Conservation (phyloP, 1,140 invertebrate genomes). For the Onthophagus taurus region DNA sequence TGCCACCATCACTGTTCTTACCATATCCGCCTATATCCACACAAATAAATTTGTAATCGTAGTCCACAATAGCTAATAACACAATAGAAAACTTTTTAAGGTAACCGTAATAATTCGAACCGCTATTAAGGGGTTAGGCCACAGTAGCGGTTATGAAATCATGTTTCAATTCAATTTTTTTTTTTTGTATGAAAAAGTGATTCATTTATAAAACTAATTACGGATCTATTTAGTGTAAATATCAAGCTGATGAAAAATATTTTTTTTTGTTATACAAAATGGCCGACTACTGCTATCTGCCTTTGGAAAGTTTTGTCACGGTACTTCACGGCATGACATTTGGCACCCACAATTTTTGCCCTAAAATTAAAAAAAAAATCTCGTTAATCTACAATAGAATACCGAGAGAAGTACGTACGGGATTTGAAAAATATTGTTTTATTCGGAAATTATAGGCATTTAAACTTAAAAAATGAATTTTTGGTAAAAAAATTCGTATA, state of each 20-base stretch:
- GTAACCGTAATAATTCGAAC: no score
- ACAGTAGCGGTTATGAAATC: no score
- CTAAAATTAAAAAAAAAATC: slow-evolving; percentile 2
- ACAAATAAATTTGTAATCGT: slow-evolving; percentile 36
- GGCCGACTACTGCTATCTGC: slow-evolving; percentile 2
- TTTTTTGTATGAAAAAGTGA: slow-evolving; percentile 6
- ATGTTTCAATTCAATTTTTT: background rate
- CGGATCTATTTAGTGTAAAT: background rate
- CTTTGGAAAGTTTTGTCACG: background rate
- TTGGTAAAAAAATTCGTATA: slow-evolving; percentile 6
- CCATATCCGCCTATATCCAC: slow-evolving; percentile 38
- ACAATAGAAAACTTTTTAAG: no score
- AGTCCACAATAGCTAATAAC: slow-evolving; percentile 36
- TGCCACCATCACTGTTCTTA: slow-evolving; percentile 32
- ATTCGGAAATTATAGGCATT: slow-evolving; percentile 4
- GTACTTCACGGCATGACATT: background rate
- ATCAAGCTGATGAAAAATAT: background rate
- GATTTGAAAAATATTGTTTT: slow-evolving; percentile 8
- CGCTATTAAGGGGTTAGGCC: no score
- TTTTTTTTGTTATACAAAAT: slow-evolving; percentile 6
- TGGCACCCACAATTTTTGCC: slow-evolving; percentile 4
- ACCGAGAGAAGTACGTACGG: slow-evolving; percentile 4
- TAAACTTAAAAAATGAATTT: slow-evolving; percentile 5
- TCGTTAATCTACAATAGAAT: slow-evolving; percentile 2
- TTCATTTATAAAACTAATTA: slow-evolving; percentile 4